Evolutionary conservation across 2,888 invertebrate genomes (phyloP), one percentile per base, ranked within the genome.

Genomic region (Teleiodes luculella): DNA sequence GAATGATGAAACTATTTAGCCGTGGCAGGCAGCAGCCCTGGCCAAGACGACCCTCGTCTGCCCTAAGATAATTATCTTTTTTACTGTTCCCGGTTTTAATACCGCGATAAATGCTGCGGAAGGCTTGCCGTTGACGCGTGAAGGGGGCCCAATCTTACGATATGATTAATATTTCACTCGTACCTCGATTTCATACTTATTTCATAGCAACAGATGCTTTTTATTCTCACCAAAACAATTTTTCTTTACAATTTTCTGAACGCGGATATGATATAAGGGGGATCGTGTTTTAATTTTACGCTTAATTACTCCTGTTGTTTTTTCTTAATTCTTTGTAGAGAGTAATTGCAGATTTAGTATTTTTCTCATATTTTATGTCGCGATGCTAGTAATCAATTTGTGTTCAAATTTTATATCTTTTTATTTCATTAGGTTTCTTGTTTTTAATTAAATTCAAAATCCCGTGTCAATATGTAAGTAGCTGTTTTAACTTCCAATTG

Each of bases 51-150:
- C 87, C 87, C 88, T 83, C 39, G 39, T 41, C 39, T 70, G 72
- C 70, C 61, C 76, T 84, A 88, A 89, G 89, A 89, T 88, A 88
- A 89, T 89, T 89, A 88, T 89, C 89, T 89, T 89, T 88, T 89
- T 88, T 89, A 87, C 83, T 73, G 71, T 72, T 75, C 81, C 86
- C 84, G 80, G 81, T 84, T 83, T 85, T 88, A 87, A 88, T 88
- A 87, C 81, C 83, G 81, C 79, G 88, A 86, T 86, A 87, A 88
- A 88, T 85, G 88, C 87, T 74, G 85, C 83, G 87, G 78, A 86
- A 87, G 86, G 88, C 83, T 87, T 86, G 86, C 74, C 80, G 76
- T 64, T 87, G 87, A 87, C 86, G 87, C 84, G 82, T 75, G 78
- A 80, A 72, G 74, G 76, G 81, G 82, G 80, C 70, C 70, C 61